A percentile compares a stretch with the other conserved stretches of the same genome.
Conservation (phyloP, 2,113 vertebrate genomes). For the Podarcis raffonei region DNA sequence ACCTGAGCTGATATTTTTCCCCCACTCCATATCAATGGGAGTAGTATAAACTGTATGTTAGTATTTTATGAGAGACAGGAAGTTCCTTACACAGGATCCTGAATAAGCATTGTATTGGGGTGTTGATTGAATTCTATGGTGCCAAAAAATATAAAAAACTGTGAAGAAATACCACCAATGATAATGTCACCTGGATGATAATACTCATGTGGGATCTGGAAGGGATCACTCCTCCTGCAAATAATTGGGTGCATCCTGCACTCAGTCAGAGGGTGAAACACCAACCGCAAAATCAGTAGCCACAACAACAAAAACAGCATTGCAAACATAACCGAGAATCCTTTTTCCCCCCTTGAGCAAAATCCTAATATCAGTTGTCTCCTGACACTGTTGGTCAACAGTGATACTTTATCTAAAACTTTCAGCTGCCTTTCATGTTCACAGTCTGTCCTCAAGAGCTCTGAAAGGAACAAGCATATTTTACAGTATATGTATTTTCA, state of each 20-base stretch:
- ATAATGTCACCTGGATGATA: background rate
- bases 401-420: background rate
- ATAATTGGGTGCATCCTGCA: too few species aligned
- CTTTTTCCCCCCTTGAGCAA: background rate
- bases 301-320: background rate
- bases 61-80: background rate
- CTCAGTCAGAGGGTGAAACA: background rate
- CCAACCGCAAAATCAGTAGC: background rate
- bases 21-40: too few species aligned
- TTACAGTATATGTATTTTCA: background rate
- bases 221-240: background rate
- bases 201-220: background rate
- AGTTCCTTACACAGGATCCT: background rate
- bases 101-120: background rate
- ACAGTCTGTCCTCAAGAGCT: background rate
- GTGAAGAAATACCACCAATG: background rate
- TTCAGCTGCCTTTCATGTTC: background rate
- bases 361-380: background rate
- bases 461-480: background rate
- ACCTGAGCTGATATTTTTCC: too few species aligned
- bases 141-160: background rate
- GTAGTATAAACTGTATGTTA: background rate
- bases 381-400: background rate
- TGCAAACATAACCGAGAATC: too few species aligned
- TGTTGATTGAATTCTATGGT: background rate